These are phyloP conservation scores for Alviniconcha marisindica DNA, from an alignment of 1,140 invertebrate species.

Conservation along the genomic window DNA sequence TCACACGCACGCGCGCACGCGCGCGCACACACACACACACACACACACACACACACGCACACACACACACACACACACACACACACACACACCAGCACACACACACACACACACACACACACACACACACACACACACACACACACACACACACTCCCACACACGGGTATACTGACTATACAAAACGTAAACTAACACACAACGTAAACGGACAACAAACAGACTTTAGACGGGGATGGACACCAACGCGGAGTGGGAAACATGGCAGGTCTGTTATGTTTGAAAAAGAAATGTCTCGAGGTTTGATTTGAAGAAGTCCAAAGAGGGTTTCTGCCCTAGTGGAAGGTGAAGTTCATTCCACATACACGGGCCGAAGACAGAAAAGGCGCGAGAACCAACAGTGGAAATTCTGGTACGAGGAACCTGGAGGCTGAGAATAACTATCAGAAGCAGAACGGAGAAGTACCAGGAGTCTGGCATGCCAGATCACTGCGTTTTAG, in stretches of 20 bases:
- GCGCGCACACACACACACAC: neutral
- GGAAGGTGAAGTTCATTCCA: too few relatives aligned
- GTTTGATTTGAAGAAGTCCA: neutral
- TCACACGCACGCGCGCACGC: neutral
- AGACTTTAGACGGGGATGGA: neutral
- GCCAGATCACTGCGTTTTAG: too few relatives aligned
- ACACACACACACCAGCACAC: neutral
- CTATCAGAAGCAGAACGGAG: too few relatives aligned
- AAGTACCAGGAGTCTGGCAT: too few relatives aligned
- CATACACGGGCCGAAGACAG: too few relatives aligned
- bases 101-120: constrained; percentile 17
- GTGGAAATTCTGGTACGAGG: too few relatives aligned
- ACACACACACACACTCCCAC: neutral
- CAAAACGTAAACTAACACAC: neutral
- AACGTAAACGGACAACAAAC: neutral
- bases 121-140: constrained; percentile 1
- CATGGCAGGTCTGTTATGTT: neutral
- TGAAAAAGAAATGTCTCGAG: neutral
- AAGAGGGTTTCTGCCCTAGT: neutral
- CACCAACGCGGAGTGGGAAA: neutral
- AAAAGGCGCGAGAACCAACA: too few relatives aligned
- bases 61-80: constrained; percentile 1
- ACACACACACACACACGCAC: constrained; percentile 10
- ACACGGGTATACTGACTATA: neutral
- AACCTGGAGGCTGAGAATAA: too few relatives aligned